Evolutionary conservation across 2,888 invertebrate genomes (phyloP), one percentile per base, ranked within the genome.

Genomic region (Melitaea athalia): DNA sequence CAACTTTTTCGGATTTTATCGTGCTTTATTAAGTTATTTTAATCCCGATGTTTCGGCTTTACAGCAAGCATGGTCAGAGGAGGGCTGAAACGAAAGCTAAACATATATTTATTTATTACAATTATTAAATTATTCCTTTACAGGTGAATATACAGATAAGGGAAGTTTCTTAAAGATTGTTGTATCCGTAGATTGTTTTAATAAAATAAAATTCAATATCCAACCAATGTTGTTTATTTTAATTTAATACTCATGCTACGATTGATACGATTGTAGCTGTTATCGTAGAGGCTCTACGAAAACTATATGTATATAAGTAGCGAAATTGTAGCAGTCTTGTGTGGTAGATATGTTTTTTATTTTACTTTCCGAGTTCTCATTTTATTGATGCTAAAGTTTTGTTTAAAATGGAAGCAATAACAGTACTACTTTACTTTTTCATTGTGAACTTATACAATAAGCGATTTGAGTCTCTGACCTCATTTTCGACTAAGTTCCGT

Each of bases 221-320:
- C 33, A 14, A 33, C 31, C 31, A 33, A 55, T 33, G 14, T 31
- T 53, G 53, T 14, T n/a, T 33, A 14, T 43, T 43, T 7, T 17
- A 17, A 24, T 24, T 24, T 24, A n/a, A 24, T 24, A 24, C 24
- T 24, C 24, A 12, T 50, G 49, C 42, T 50, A 64, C 50, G 59
- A 42, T 14, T n/a, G 59, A 57, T 64, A 64, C 64, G 10, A 43
- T 14, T 33, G 10, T 55, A 38, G 57, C 49, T 47, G 42, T 50
- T 59, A 59, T 49, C 15, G 17, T 59, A 33, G 33, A 55, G 33
- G 33, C 3, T 38, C n/a, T 49, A 49, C 47, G 47, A 49, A n/a
- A 14, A n/a, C 33, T 42, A 11, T 6, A 4, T 50, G 49, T 42
- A 11, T 6, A 4, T 50, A 59, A 49, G 59, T n/a, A 64, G 33